A percentile compares a stretch with the other conserved stretches of the same genome.
phyloP scores from a whole-genome alignment of 2,797 vertebrate species.

The Sebastes taczanowskii region DNA sequence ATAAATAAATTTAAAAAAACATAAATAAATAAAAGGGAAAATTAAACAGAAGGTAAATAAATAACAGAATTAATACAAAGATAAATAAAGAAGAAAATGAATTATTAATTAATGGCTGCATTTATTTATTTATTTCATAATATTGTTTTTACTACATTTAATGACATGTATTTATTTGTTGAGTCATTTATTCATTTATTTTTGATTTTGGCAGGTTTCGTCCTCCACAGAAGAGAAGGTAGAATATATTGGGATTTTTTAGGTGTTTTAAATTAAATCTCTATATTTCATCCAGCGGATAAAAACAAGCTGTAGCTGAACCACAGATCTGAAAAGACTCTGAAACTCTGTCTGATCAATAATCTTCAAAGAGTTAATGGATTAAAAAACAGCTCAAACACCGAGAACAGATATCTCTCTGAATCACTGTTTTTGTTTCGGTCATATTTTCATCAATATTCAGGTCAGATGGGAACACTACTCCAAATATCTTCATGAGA shows the following conservation, averaged over 20 bases:
- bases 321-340: not conserved
- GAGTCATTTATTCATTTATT: too few relatives aligned
- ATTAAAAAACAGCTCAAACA: not conserved
- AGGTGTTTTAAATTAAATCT: not conserved
- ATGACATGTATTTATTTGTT: too few relatives aligned
- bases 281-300: not conserved
- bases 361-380: not conserved
- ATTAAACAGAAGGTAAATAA: too few relatives aligned
- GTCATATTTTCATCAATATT: not conserved
- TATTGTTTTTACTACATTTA: too few relatives aligned
- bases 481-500: not conserved
- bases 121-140: too few relatives aligned
- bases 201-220: too few relatives aligned
- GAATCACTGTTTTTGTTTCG: not conserved
- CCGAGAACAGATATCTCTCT: not conserved
- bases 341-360: slow-evolving; percentile 5
- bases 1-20: too few relatives aligned
- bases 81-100: too few relatives aligned
- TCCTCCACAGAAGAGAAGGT: too few relatives aligned
- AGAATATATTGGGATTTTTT: not conserved
- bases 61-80: too few relatives aligned
- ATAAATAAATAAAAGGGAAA: too few relatives aligned
- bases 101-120: too few relatives aligned
- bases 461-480: not conserved
- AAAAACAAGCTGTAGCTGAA: not conserved